phyloP scores from a whole-genome alignment of 1,140 invertebrate species.

The Polypedilum pembai region DNA sequence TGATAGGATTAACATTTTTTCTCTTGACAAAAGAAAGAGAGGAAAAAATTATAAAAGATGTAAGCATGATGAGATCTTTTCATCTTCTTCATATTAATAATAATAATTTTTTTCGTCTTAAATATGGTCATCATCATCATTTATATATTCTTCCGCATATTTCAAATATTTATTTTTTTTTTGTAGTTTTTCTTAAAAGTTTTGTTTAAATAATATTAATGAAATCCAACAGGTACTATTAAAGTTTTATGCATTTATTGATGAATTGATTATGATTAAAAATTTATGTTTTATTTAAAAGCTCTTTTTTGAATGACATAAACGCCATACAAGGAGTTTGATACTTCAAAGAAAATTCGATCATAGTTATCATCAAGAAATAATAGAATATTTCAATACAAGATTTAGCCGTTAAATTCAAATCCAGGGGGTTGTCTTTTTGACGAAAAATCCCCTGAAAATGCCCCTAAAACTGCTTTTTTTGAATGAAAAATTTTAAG shows the following conservation, averaged over 20 bases:
- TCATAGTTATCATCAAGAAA: too few species aligned
- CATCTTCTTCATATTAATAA: neutral
- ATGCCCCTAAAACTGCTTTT: too few species aligned
- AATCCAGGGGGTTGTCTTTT: too few species aligned
- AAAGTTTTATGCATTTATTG: neutral
- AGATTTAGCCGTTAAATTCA: too few species aligned
- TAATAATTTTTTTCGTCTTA: neutral
- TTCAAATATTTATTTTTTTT: slow-evolving; percentile 21
- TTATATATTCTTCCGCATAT: slow-evolving; percentile 26
- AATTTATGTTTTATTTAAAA: neutral
- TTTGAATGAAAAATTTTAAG: too few species aligned
- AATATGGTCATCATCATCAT: slow-evolving; percentile 8
- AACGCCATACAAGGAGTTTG: too few species aligned
- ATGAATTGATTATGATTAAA: neutral
- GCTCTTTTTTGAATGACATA: too few species aligned
- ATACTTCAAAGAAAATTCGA: too few species aligned
- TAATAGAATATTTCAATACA: too few species aligned
- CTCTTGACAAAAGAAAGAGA: neutral
- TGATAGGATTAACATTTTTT: slow-evolving; percentile 27
- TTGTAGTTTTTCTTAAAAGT: slow-evolving; percentile 10
- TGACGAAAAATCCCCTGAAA: too few species aligned
- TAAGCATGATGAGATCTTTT: slow-evolving; percentile 6
- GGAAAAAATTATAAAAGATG: neutral
- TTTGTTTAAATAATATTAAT: slow-evolving; percentile 4
- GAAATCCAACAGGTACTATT: too few species aligned